Percentiles rank a stretch among this genome's conserved stretches.
Evolutionary conservation across 2,113 vertebrate species (phyloP).

Genomic region (Syngnathus floridae): DNA sequence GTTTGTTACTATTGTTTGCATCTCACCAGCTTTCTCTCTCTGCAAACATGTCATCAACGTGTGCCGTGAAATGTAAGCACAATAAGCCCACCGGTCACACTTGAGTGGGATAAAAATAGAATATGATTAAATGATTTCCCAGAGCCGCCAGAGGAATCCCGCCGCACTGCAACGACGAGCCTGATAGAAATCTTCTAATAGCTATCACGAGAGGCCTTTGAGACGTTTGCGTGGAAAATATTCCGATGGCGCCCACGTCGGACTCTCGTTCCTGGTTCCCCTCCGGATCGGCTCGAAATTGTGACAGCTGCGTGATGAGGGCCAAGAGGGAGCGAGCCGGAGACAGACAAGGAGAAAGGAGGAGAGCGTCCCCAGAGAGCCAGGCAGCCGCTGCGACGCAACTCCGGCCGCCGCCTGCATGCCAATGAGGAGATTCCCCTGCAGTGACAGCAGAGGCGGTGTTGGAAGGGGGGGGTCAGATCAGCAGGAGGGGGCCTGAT

Average conservation of each 20-base stretch:
- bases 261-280: constrained; percentile 31
- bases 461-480: constrained; percentile 13
- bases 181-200: constrained; percentile 8
- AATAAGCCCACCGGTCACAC: constrained; percentile 2
- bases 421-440: constrained; percentile 73
- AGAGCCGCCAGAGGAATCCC: constrained; percentile 21
- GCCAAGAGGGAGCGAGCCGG: constrained; percentile 26
- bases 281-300: constrained; percentile 43
- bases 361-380: constrained; percentile 58
- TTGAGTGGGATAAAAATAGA: constrained; percentile 8
- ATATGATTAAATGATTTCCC: constrained; percentile 34
- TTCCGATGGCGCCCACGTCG: constrained; percentile 35
- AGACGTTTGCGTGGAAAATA: constrained; percentile 43
- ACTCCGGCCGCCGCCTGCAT: constrained; percentile 63
- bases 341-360: constrained; percentile 56
- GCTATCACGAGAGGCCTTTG: constrained; percentile 48
- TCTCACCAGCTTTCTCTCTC: background rate
- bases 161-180: background rate
- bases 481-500: constrained; percentile 41
- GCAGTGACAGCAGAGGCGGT: constrained; percentile 42
- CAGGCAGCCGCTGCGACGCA: constrained; percentile 59
- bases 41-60: constrained; percentile 46
- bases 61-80: constrained; percentile 16
- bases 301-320: constrained; percentile 57
- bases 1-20: constrained; percentile 46